Percentiles rank a stretch among this genome's conserved stretches.
Conservation (phyloP, 2,888 invertebrate genomes). For the Ornithoptera alexandrae region DNA sequence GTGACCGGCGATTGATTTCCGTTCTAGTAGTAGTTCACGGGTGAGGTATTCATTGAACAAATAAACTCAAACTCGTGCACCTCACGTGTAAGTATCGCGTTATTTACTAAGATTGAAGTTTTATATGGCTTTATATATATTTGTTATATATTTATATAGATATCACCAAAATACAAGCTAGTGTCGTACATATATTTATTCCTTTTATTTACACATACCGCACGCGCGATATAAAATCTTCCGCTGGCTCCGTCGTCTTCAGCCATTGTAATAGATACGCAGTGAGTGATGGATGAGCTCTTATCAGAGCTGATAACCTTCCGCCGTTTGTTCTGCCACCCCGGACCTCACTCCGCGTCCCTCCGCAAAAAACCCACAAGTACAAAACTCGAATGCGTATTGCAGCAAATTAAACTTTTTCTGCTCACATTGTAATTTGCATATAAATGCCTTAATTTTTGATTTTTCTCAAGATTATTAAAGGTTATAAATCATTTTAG, state of each 20-base stretch:
- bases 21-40: not conserved
- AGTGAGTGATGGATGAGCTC: constrained; percentile 68
- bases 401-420: not conserved
- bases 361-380: constrained; percentile 43
- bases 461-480: too few relatives aligned
- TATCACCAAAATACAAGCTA: too few relatives aligned
- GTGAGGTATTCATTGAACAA: not conserved
- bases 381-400: constrained; percentile 1
- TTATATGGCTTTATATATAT: too few relatives aligned
- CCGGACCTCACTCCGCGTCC: constrained; percentile 34
- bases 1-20: too few relatives aligned
- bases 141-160: too few relatives aligned
- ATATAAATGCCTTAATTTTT: too few relatives aligned
- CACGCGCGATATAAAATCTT: constrained; percentile 54
- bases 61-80: too few relatives aligned
- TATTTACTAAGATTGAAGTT: too few relatives aligned
- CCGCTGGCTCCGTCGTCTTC: constrained; percentile 43
- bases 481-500: too few relatives aligned
- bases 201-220: constrained; percentile 1
- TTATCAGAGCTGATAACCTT: constrained; percentile 76
- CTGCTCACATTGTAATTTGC: too few relatives aligned
- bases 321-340: constrained; percentile 48
- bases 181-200: too few relatives aligned
- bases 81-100: too few relatives aligned
- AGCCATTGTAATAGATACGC: constrained; percentile 39